These are phyloP conservation scores for Machimus rusticus DNA, from an alignment of 2,888 invertebrate genomes.

Conservation along the genomic window DNA sequence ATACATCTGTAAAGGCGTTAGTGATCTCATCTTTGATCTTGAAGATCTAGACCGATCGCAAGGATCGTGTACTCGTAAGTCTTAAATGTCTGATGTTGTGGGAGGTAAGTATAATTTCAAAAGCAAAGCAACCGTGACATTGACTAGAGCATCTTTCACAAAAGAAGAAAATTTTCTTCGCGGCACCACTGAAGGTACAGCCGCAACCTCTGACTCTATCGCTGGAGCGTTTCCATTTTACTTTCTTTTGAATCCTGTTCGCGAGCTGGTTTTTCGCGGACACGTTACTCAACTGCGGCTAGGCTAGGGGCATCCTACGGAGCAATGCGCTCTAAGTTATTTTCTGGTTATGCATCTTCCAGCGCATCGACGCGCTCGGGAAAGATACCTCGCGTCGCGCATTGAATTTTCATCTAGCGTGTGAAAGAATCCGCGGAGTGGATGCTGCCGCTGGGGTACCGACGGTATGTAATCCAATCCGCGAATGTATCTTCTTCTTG, in stretches of 20 bases:
- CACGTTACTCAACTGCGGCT: conserved; percentile 16
- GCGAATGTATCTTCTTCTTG: not conserved
- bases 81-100: not conserved
- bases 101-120: not conserved
- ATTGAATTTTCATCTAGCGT: conserved; percentile 20
- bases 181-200: not conserved
- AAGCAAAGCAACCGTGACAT: not conserved
- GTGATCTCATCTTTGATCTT: not conserved
- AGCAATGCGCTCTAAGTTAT: conserved; percentile 27
- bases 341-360: conserved; percentile 30
- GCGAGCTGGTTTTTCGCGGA: conserved; percentile 3
- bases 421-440: not conserved
- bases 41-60: not conserved
- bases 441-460: too few relatives aligned
- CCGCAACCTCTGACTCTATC: not conserved
- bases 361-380: not conserved
- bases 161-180: not conserved
- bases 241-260: conserved; percentile 41
- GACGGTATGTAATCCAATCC: not conserved
- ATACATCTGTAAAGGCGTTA: not conserved
- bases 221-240: conserved; percentile 24
- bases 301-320: not conserved
- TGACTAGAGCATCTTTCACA: not conserved
- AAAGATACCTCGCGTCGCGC: not conserved
- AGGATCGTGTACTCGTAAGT: not conserved